Conservation (phyloP, 2,888 invertebrate genomes). For the Pinctada fucata region DNA sequence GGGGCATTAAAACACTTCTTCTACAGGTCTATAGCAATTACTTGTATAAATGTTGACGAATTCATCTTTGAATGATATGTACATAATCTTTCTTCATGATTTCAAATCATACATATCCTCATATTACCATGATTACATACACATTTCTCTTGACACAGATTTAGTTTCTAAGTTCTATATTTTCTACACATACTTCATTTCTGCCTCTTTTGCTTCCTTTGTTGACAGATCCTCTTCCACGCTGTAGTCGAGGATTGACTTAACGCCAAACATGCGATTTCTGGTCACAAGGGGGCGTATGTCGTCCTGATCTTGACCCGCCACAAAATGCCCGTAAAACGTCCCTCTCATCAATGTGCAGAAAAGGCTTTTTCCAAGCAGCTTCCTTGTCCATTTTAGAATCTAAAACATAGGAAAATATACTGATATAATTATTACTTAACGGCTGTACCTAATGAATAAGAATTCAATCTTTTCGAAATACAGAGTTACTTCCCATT, state of each 20-base stretch:
- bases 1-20: too few species aligned
- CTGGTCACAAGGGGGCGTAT: conserved; percentile 79
- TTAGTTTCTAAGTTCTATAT: too few species aligned
- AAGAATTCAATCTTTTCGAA: not conserved
- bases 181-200: conserved; percentile 86
- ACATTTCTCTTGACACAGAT: too few species aligned
- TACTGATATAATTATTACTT: not conserved
- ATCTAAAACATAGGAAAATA: conserved; percentile 60
- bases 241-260: conserved; percentile 98
- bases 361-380: conserved; percentile 91
- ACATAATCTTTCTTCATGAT: too few species aligned
- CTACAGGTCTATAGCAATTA: too few species aligned
- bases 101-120: too few species aligned
- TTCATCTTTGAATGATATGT: too few species aligned
- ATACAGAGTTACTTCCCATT: too few species aligned
- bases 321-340: conserved; percentile 99
- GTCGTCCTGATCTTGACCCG: conserved; percentile 91
- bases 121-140: too few species aligned
- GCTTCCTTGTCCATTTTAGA: conserved; percentile 84
- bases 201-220: conserved; percentile 95
- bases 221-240: conserved; percentile 93
- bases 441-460: not conserved
- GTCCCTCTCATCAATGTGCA: conserved; percentile 91
- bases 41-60: too few species aligned
- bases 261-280: conserved; percentile 95